Base-by-base conservation (phyloP, 2,113 vertebrate species). In the Odontophorus gujanensis region DNA sequence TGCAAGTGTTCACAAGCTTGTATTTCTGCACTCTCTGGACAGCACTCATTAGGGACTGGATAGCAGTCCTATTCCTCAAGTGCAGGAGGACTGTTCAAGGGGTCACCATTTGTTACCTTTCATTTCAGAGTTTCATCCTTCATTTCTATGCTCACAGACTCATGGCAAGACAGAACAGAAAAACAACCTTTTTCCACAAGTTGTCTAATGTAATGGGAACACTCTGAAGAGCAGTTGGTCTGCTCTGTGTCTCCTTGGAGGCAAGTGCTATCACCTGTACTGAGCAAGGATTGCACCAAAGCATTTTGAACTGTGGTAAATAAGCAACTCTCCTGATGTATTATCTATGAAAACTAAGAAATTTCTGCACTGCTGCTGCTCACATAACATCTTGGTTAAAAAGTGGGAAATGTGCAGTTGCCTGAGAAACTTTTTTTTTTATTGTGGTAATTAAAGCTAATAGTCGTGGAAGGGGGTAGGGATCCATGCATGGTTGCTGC, bases 371-470 rank as follows among this genome's bases (percentile, higher is more conserved):
- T 71, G 51, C 22, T 77, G 30, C 11, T 78, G 8, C 9, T 30
- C 45, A 67, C 30, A 30, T 7, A 59, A 5, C 9, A 34, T 72
- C 38, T 26, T 15, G 11, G 78, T 26, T 36, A 30, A 40, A 9
- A 62, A 30, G 11, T 5, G 43, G 26, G 14, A 62, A 89, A 62
- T 0, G 0, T 62, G 30, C 22, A 78, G 45, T 15, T 79, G 17
- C n/a, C 48, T 48, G 14, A 30, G 18, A 36, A 80, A 55, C 48
- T 10, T 34, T 38, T 9, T 9, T 6, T 40, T 81, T 78, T 50
- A 36, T 11, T 8, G 3, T 8, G 9, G 17, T 40, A 66, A 61
- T 42, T 61, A 81, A 59, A 78, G 26, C 14, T 71, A 30, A 42
- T 21, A 11, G 34, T 32, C 34, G 12, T 1, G 5, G 11, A 32